phyloP scores from a whole-genome alignment of 2,113 vertebrate species.

The Charina bottae region DNA sequence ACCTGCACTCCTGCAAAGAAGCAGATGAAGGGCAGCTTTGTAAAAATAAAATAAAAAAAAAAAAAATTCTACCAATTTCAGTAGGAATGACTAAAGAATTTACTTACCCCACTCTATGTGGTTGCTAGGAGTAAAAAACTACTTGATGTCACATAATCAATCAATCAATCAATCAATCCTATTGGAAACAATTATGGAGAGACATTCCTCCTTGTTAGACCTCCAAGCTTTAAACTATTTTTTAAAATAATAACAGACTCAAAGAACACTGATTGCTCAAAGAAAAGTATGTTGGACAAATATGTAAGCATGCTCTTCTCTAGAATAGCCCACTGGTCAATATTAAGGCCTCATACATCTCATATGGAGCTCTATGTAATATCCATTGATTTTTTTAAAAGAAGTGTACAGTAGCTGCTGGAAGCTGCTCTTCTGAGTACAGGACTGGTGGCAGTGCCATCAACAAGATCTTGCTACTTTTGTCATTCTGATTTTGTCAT shows the following conservation, averaged over 20 bases:
- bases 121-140: background rate
- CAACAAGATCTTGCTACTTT: background rate
- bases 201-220: slow-evolving; percentile 30
- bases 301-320: background rate
- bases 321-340: background rate
- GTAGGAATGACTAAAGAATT: background rate
- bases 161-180: background rate
- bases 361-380: background rate
- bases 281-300: background rate
- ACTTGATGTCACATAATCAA: background rate
- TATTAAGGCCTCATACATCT: background rate
- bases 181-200: slow-evolving; percentile 19
- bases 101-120: background rate
- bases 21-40: background rate
- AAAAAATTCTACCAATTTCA: background rate
- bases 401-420: background rate
- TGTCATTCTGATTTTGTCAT: background rate
- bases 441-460: background rate
- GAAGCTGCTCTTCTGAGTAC: background rate
- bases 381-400: background rate
- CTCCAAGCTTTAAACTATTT: slow-evolving; percentile 24
- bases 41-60: background rate
- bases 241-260: background rate
- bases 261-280: background rate
- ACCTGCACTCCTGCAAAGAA: background rate